A percentile compares a stretch with the other conserved stretches of the same genome.
phyloP scores from a whole-genome alignment of 1,140 invertebrate species.

The Drosophila bipectinata region DNA sequence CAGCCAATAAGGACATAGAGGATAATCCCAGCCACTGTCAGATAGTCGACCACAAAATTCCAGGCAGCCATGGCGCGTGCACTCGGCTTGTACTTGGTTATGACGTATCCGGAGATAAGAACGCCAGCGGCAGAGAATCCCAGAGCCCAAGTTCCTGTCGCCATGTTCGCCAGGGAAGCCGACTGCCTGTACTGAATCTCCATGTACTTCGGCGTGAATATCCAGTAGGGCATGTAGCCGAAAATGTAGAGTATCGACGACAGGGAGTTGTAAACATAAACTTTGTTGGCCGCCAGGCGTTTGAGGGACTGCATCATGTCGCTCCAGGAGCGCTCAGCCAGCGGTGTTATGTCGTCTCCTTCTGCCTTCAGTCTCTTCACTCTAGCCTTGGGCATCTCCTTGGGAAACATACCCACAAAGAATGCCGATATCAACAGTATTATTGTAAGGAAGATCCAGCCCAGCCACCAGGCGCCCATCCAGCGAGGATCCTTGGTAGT shows the following conservation, averaged over 20 bases:
- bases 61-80: slow-evolving; percentile 88
- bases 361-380: slow-evolving; percentile 32
- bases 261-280: slow-evolving; percentile 88
- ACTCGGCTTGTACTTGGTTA: slow-evolving; percentile 89
- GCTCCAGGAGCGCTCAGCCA: slow-evolving; percentile 44
- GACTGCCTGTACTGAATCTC: slow-evolving; percentile 90
- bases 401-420: slow-evolving; percentile 87
- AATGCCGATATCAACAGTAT: slow-evolving; percentile 86
- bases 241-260: slow-evolving; percentile 88
- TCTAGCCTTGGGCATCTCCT: slow-evolving; percentile 85
- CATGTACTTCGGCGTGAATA: slow-evolving; percentile 91
- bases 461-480: slow-evolving; percentile 92
- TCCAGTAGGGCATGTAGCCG: slow-evolving; percentile 90
- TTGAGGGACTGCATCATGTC: slow-evolving; percentile 61
- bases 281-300: slow-evolving; percentile 85
- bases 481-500: slow-evolving; percentile 88
- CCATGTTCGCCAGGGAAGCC: slow-evolving; percentile 87
- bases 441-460: slow-evolving; percentile 88
- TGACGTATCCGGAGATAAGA: slow-evolving; percentile 87
- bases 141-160: slow-evolving; percentile 89
- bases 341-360: slow-evolving; percentile 2
- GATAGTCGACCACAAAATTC: slow-evolving; percentile 88
- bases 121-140: slow-evolving; percentile 89
- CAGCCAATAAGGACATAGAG: slow-evolving; percentile 89
- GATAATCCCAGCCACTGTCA: slow-evolving; percentile 87